Evolutionary conservation across 2,797 vertebrate genomes (phyloP).

Genomic region (Orestias chungarensis): DNA sequence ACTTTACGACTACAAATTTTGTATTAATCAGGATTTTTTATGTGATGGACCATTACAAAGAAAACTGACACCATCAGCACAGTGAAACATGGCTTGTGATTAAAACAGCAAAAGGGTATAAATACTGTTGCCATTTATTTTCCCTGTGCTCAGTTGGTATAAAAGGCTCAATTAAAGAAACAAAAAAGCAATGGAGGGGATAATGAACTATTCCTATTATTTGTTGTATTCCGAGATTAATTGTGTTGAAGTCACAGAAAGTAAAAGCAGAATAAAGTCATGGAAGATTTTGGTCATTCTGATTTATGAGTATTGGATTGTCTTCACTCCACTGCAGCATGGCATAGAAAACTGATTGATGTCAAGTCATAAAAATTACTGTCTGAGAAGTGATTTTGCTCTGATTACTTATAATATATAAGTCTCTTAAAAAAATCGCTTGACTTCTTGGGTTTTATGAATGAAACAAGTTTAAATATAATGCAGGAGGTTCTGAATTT

Average conservation of each 20-base stretch:
- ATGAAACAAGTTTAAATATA: conserved; percentile 28
- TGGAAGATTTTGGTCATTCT: conserved; percentile 68
- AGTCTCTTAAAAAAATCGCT: conserved; percentile 42
- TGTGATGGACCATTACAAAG: not conserved
- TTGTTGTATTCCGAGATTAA: conserved; percentile 42
- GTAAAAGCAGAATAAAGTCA: conserved; percentile 24
- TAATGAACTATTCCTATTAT: conserved; percentile 22
- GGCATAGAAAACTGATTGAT: conserved; percentile 73
- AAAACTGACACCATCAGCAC: not conserved
- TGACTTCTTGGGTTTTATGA: conserved; percentile 22
- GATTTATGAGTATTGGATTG: conserved; percentile 72
- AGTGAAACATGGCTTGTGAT: not conserved
- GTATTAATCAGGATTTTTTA: not conserved
- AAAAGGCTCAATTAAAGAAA: not conserved
- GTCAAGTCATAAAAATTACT: conserved; percentile 54
- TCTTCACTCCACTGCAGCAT: conserved; percentile 68
- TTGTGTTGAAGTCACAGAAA: conserved; percentile 30
- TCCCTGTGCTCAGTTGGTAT: not conserved
- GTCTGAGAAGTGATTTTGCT: conserved; percentile 43
- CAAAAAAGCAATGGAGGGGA: not conserved
- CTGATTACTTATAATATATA: conserved; percentile 38
- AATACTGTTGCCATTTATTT: not conserved
- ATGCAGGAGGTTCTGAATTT: conserved; percentile 24
- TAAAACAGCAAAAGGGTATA: not conserved
- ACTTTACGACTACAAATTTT: not conserved